These are phyloP conservation scores for Drosophila pseudoananassae DNA, from an alignment of 1,140 invertebrate species.

Conservation along the genomic window DNA sequence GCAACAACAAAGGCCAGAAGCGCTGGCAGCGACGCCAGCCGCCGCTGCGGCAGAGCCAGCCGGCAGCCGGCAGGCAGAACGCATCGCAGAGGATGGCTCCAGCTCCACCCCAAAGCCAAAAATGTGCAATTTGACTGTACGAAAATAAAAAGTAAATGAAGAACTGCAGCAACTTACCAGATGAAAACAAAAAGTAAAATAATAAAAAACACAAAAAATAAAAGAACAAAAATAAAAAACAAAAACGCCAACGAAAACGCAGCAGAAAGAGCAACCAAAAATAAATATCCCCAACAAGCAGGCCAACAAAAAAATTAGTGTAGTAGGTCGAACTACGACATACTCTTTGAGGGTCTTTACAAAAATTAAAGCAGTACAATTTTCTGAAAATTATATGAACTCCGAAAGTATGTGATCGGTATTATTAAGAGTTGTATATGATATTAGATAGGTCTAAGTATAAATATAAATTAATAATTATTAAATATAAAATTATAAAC, in stretches of 20 bases:
- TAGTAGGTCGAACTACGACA: constrained; percentile 33
- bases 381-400: too few species aligned
- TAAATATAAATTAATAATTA: too few species aligned
- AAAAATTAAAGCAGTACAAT: neutral
- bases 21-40: constrained; percentile 19
- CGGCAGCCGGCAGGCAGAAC: constrained; percentile 11
- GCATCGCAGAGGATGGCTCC: constrained; percentile 39
- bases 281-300: constrained; percentile 61
- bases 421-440: too few species aligned
- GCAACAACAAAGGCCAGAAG: constrained; percentile 54
- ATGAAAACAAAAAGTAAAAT: constrained; percentile 42
- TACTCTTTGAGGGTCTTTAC: constrained; percentile 27
- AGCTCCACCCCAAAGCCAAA: constrained; percentile 80
- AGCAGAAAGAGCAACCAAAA: constrained; percentile 80
- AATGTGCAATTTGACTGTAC: constrained; percentile 81
- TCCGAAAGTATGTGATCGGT: too few species aligned
- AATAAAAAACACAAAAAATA: constrained; percentile 23
- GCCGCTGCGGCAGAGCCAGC: constrained; percentile 3
- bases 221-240: constrained; percentile 41
- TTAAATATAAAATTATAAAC: too few species aligned
- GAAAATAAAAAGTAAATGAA: constrained; percentile 64
- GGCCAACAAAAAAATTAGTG: constrained; percentile 4
- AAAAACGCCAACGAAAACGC: constrained; percentile 67
- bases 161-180: constrained; percentile 46
- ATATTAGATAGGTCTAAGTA: too few species aligned